A percentile compares a stretch with the other conserved stretches of the same genome.
phyloP scores from a whole-genome alignment of 2,797 vertebrate species.

The Carduelis carduelis region DNA sequence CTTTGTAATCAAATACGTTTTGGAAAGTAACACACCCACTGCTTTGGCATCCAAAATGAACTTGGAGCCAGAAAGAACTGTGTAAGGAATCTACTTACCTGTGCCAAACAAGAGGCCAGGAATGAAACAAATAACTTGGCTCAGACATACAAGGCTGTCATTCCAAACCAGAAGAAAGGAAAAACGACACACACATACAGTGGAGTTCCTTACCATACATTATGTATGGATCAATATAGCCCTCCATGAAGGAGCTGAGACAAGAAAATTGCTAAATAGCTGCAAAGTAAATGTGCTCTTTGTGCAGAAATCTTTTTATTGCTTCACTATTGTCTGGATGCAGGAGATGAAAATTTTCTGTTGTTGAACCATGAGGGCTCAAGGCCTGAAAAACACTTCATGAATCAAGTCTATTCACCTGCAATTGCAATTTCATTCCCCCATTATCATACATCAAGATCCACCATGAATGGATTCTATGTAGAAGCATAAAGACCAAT shows the following conservation, averaged over 20 bases:
- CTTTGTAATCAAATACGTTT: not conserved
- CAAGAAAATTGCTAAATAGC: not conserved
- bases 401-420: not conserved
- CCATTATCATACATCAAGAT: not conserved
- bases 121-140: not conserved
- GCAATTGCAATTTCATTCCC: not conserved
- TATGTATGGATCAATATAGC: not conserved
- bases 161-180: not conserved
- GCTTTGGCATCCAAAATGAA: not conserved
- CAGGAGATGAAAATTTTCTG: not conserved
- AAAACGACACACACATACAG: not conserved
- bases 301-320: not conserved
- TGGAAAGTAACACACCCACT: not conserved
- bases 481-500: not conserved
- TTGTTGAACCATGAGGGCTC: not conserved
- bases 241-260: not conserved
- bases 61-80: not conserved
- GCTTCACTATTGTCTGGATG: not conserved
- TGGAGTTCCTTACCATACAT: not conserved
- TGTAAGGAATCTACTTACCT: conserved; percentile 4
- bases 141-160: not conserved
- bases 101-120: not conserved
- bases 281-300: not conserved
- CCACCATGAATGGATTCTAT: not conserved
- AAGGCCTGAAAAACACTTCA: not conserved